Conservation (phyloP, 2,888 invertebrate species). For the Cosmorhoe ocellata region DNA sequence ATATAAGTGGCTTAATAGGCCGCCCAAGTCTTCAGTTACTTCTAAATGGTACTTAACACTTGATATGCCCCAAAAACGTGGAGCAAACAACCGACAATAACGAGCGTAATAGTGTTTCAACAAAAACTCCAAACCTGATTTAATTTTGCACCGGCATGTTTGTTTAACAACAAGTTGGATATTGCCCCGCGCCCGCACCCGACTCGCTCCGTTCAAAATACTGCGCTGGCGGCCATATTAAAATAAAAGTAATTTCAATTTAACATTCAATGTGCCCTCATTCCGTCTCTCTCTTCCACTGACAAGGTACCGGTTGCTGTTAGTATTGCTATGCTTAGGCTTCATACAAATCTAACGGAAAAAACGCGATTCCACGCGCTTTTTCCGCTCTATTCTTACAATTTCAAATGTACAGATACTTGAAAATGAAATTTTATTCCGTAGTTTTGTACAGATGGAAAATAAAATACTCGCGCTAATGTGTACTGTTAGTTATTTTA, state of each 20-base stretch:
- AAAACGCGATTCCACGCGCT: no score
- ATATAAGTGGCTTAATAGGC: no score
- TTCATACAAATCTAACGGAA: no score
- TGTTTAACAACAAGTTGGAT: conserved; percentile 11
- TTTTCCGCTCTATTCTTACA: no score
- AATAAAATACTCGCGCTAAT: no score
- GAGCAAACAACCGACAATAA: background rate
- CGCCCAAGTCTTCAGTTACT: background rate
- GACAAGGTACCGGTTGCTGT: background rate
- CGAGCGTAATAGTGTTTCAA: conserved; percentile 10
- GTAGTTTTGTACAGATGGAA: no score
- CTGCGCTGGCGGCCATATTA: conserved; percentile 15
- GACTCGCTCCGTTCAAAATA: conserved; percentile 8
- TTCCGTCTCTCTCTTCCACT: background rate
- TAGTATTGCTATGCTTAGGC: no score
- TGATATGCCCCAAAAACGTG: no score
- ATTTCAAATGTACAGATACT: no score
- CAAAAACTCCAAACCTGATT: conserved; percentile 12
- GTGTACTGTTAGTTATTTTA: no score
- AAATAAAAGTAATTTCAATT: conserved; percentile 24
- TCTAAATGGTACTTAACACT: no score
- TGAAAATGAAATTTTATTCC: no score
- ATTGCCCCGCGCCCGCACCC: conserved; percentile 9
- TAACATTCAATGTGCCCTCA: conserved; percentile 14
- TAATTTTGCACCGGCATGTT: conserved; percentile 11